Evolutionary conservation across 2,888 invertebrate species (phyloP), one percentile per base, ranked within the genome.

Genomic region (Coremacera marginata): DNA sequence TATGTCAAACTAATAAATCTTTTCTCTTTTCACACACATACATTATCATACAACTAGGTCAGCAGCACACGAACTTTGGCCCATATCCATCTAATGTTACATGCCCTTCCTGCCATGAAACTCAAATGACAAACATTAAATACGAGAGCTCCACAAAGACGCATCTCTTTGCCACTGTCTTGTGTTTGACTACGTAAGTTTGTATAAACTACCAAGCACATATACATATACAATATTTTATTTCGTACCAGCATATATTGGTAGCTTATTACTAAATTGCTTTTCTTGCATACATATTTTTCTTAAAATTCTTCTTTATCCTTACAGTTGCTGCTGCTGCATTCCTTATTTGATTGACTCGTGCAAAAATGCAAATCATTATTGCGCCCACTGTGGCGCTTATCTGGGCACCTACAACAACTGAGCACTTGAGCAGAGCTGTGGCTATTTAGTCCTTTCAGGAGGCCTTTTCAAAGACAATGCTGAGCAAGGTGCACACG

Each of bases 341-440:
- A 81, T 87, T 44, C 87, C 86, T 0, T 86, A 86, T 71, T 83
- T 82, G 55, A 75, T 83, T 75, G 80, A 88, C 65, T 84, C 82
- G 55, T 88, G 87, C 75, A 86, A 86, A 79, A 86, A 82, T 79
- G 84, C 86, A 44, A 82, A 83, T 3, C 87, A 87, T 78, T 82
- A 78, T 57, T 87, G 88, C 79, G 76, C 78, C 60, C 81, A 80
- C 70, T 88, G 87, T 67, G 83, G 84, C 68, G 81, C 84, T 55
- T 87, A 82, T 68, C 72, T 88, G 70, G 88, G 87, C 5, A 73
- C 79, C 63, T 83, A 83, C 77, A 81, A 82, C 11, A 86, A 86
- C 44, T 86, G 78, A 78, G 49, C 34, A 31, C 14, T 7, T 44
- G 44, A 44, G 14, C 44, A 3, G 44, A 3, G 44, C 14, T 44